These are phyloP conservation scores for Aphelenchoides besseyi DNA, from an alignment of 1,140 invertebrate genomes.

Conservation along the genomic window DNA sequence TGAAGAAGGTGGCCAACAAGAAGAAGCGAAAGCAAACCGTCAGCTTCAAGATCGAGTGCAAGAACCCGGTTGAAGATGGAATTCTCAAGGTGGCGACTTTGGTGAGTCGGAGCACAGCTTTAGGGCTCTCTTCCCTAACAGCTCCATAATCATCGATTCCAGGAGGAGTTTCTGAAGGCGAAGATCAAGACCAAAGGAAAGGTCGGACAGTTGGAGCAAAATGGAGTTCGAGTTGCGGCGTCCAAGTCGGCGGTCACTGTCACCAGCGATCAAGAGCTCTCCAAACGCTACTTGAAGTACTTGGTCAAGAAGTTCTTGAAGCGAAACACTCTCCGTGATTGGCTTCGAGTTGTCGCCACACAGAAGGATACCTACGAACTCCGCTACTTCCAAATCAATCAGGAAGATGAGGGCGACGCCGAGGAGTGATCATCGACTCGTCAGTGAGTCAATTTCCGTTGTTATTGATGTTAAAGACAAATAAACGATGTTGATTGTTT, in stretches of 20 bases:
- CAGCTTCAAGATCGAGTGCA: conserved; percentile 94
- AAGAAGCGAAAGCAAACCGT: conserved; percentile 88
- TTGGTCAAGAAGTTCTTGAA: conserved; percentile 99
- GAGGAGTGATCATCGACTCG: neutral
- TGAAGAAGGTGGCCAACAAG: conserved; percentile 39
- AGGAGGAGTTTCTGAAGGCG: conserved; percentile 92
- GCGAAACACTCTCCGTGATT: conserved; percentile 96
- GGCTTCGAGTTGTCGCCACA: conserved; percentile 94
- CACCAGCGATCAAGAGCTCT: conserved; percentile 66
- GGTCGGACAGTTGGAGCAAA: conserved; percentile 86
- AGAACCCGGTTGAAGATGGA: conserved; percentile 96
- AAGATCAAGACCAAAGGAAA: conserved; percentile 94
- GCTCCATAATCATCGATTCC: conserved; percentile 53
- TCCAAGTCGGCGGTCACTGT: conserved; percentile 88
- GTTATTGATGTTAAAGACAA: neutral
- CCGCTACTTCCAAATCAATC: conserved; percentile 83
- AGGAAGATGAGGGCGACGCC: neutral
- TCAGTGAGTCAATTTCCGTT: neutral
- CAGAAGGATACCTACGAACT: conserved; percentile 93
- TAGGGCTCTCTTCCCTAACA: conserved; percentile 26
- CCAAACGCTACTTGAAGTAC: conserved; percentile 67
- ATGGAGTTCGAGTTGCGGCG: conserved; percentile 78
- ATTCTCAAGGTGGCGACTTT: conserved; percentile 95
- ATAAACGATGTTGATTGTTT: neutral
- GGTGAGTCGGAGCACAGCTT: conserved; percentile 70